A percentile compares a stretch with the other conserved stretches of the same genome.
These are phyloP conservation scores for Hypselothyrea guttata DNA, from an alignment of 2,888 invertebrate species.

Conservation along the genomic window DNA sequence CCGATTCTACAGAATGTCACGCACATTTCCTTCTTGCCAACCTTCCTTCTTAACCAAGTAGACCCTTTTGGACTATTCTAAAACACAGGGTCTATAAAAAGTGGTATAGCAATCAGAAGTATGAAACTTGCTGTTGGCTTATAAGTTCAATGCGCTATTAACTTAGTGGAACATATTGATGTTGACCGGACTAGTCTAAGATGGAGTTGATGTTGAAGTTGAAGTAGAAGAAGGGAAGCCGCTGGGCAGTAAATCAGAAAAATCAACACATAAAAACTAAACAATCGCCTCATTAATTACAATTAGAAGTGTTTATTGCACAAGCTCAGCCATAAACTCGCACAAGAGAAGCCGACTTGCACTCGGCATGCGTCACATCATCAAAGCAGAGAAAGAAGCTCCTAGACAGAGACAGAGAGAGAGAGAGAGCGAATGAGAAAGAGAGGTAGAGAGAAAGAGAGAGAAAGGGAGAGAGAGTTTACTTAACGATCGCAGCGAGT, in stretches of 20 bases:
- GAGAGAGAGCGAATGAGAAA: no score
- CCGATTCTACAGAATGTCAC: no score
- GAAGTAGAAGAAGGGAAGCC: conserved; percentile 26
- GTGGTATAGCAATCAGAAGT: no score
- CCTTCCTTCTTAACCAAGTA: no score
- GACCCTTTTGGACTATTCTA: no score
- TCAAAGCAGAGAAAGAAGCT: conserved; percentile 56
- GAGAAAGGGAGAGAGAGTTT: conserved; percentile 47
- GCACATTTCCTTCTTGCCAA: no score
- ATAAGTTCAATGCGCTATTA: not conserved
- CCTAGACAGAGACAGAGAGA: no score
- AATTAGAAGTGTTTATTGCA: conserved; percentile 77
- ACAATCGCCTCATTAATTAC: conserved; percentile 78
- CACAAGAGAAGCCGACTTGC: conserved; percentile 31
- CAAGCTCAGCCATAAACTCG: conserved; percentile 63
- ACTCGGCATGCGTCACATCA: conserved; percentile 74
- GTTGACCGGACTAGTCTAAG: no score
- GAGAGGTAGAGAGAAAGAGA: no score
- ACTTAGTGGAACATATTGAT: no score
- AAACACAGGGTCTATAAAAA: no score
- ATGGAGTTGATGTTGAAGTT: no score
- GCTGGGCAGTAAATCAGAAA: conserved; percentile 57
- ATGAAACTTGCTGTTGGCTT: not conserved
- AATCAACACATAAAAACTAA: conserved; percentile 70
- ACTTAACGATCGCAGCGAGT: conserved; percentile 63